Percentiles rank a stretch among this genome's conserved stretches.
phyloP scores from a whole-genome alignment of 2,113 vertebrate genomes.

The Psilopsiagon aymara region DNA sequence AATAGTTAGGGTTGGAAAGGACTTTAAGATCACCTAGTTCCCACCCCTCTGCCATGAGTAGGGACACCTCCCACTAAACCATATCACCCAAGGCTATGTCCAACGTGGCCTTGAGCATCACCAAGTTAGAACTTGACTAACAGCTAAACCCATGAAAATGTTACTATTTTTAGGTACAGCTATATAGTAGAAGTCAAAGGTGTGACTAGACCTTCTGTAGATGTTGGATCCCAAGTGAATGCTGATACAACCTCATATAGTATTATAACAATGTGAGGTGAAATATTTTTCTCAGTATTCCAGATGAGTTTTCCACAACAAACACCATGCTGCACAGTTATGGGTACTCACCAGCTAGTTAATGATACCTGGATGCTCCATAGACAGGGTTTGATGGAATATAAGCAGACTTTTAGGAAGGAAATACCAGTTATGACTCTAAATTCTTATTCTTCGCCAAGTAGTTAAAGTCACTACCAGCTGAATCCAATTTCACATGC shows the following conservation, averaged over 20 bases:
- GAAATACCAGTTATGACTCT: not conserved
- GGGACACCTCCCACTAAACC: too few relatives aligned
- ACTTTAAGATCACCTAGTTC: too few relatives aligned
- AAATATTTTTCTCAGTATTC: not conserved
- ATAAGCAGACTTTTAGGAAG: not conserved
- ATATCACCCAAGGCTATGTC: too few relatives aligned
- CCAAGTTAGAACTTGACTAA: not conserved
- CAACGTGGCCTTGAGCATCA: not conserved
- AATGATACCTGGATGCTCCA: not conserved
- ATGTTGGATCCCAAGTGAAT: not conserved
- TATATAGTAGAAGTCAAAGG: not conserved
- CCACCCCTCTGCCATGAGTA: too few relatives aligned
- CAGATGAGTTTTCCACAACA: not conserved
- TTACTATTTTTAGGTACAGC: not conserved
- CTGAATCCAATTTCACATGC: not conserved
- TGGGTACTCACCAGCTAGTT: not conserved
- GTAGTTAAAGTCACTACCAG: not conserved
- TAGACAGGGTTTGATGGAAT: not conserved
- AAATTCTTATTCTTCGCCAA: not conserved
- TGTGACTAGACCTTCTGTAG: not conserved
- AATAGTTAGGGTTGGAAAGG: too few relatives aligned
- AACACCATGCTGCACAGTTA: not conserved
- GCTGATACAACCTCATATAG: not conserved
- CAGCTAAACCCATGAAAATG: not conserved
- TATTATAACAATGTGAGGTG: not conserved